Evolutionary conservation across 2,113 vertebrate species (phyloP), one percentile per base, ranked within the genome.

Genomic region (Zeus faber): DNA sequence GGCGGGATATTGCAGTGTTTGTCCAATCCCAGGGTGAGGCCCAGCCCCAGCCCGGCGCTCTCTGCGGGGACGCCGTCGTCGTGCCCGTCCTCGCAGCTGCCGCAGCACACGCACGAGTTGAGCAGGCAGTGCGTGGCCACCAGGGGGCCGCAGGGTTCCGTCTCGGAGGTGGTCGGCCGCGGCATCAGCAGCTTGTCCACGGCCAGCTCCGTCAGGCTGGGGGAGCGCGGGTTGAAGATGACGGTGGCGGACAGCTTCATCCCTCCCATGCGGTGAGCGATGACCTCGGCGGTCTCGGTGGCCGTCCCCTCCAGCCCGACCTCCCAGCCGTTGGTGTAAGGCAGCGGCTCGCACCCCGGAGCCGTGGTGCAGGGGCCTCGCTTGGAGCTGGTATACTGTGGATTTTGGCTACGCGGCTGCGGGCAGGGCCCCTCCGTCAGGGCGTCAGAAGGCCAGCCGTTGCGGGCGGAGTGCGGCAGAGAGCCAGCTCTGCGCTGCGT

Each of bases 191-290:
- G 71, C 65, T 85, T 87, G 64, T 85, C 87, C 47, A 81, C 78
- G 0, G 83, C 60, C 41, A 86, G 70, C 53, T 91, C 93, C 0
- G 85, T 78, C 68, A 88, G 70, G 50, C 87, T 83, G 2, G 92
- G 89, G 14, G 94, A 95, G 61, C 90, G 93, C 54, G 96, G 96
- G 53, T 98, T 96, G 88, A 99, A 99, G 79, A 99, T 99, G 67
- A 99, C 96, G 0, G 96, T 99, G 39, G 96, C 95, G 0, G 96
- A 99, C 58, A 99, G 89, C 84, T 96, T 97, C 96, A 99, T 98
- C 60, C 96, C 96, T 16, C 96, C 96, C 1, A 92, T 99, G 39
- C 96, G 93, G 77, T 95, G 91, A 25, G 96, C 96, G 3, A 99
- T 95, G 67, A 92, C 87, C 80, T 99, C 95, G 0, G 96, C 96